phyloP scores from a whole-genome alignment of 2,888 invertebrate species.

The Tenthredo mesomela region DNA sequence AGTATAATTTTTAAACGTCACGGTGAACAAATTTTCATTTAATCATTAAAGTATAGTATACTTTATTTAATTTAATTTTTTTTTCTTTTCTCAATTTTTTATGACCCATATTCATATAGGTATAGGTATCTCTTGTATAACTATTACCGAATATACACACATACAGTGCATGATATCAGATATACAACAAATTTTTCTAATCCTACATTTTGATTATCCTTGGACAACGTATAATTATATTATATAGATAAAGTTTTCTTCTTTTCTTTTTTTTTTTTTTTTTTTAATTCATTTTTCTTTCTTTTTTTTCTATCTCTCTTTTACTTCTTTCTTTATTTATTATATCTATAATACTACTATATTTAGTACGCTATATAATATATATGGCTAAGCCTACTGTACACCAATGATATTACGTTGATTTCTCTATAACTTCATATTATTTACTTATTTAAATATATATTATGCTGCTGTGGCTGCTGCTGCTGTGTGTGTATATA shows the following conservation, averaged over 20 bases:
- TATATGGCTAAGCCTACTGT: neutral
- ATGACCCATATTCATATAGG: neutral
- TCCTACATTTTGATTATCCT: conserved; percentile 58
- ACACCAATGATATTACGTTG: conserved; percentile 10
- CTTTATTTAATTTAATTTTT: neutral
- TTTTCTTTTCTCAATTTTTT: neutral
- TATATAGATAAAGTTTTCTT: neutral
- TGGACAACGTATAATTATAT: conserved; percentile 10
- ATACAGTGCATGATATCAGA: conserved; percentile 8
- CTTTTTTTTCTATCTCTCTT: neutral
- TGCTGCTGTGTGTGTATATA: neutral
- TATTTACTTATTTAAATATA: neutral
- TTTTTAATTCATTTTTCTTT: too few relatives aligned
- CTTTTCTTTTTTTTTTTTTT: neutral
- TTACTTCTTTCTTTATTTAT: neutral
- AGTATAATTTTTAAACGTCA: neutral
- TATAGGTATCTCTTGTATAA: neutral
- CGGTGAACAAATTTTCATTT: neutral
- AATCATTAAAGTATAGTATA: neutral
- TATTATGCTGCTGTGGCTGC: neutral
- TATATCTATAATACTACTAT: neutral
- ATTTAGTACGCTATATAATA: neutral
- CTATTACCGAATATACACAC: neutral
- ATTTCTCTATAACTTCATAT: neutral
- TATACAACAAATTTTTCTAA: neutral